Percentiles rank a stretch among this genome's conserved stretches.
Evolutionary conservation across 2,797 vertebrate genomes (phyloP).

Genomic region (Chaetophractus vellerosus): DNA sequence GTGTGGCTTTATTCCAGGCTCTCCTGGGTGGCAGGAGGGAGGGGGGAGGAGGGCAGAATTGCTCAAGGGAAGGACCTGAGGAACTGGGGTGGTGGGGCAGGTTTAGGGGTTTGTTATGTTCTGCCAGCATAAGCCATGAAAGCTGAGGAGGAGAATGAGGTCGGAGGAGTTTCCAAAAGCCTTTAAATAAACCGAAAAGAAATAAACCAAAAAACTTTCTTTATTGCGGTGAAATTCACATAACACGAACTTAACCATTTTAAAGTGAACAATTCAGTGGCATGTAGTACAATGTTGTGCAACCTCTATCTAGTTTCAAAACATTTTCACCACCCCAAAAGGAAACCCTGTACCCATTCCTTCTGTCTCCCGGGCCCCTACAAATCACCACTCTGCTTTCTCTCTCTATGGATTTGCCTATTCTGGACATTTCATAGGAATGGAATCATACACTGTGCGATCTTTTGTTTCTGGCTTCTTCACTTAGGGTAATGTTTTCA

Average conservation of each 20-base stretch:
- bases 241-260: too few relatives aligned
- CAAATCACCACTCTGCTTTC: too few relatives aligned
- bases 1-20: background rate
- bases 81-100: rapidly evolving
- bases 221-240: too few relatives aligned
- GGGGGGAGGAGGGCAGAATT: background rate
- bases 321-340: background rate
- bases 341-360: background rate
- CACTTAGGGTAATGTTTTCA: too few relatives aligned
- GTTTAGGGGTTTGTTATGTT: background rate
- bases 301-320: background rate
- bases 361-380: too few relatives aligned
- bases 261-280: too few relatives aligned
- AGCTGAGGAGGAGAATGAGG: background rate
- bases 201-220: background rate
- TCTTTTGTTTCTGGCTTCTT: too few relatives aligned
- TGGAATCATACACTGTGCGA: too few relatives aligned
- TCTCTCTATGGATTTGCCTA: too few relatives aligned
- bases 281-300: too few relatives aligned
- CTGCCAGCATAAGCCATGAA: background rate
- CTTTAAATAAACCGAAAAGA: background rate
- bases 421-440: too few relatives aligned
- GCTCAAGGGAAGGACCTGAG: background rate
- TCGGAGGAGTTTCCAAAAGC: background rate
- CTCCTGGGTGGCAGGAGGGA: background rate